Conservation (phyloP, 2,113 vertebrate species). For the Phainopepla nitens region DNA sequence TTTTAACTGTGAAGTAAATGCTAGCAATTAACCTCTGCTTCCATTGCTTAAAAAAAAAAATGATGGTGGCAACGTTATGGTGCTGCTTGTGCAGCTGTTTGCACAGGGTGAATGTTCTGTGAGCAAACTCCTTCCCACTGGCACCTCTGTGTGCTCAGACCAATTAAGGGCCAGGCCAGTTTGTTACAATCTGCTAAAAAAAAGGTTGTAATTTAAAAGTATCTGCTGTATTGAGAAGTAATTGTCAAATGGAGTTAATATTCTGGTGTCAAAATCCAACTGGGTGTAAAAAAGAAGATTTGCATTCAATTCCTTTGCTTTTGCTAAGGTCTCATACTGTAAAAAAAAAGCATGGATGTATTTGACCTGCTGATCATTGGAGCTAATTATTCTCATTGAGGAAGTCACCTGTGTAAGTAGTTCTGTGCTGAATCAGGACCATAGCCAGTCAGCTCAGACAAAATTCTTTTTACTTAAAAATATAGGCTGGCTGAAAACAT, state of each 20-base stretch:
- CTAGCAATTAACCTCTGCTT: slow-evolving; percentile 69
- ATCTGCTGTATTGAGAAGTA: not conserved
- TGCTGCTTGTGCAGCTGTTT: slow-evolving; percentile 2
- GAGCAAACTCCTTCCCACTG: not conserved
- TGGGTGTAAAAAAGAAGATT: not conserved
- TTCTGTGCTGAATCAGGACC: not conserved
- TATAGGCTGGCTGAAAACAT: not conserved
- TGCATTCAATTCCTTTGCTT: not conserved
- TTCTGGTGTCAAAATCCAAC: not conserved
- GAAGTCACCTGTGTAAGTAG: not conserved
- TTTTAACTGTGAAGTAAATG: slow-evolving; percentile 60
- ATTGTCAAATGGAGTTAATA: not conserved
- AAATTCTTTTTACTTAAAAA: not conserved
- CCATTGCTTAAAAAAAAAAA: slow-evolving; percentile 34
- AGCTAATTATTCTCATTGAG: not conserved
- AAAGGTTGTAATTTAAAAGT: not conserved
- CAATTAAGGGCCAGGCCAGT: not conserved
- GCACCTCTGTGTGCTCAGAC: not conserved
- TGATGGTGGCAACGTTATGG: not conserved
- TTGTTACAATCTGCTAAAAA: not conserved
- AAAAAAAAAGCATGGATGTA: not conserved
- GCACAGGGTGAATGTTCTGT: not conserved
- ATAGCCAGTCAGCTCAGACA: not conserved
- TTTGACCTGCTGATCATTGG: not conserved
- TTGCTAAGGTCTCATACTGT: not conserved